Conservation (phyloP, 2,797 vertebrate genomes). For the Sternotherus odoratus region DNA sequence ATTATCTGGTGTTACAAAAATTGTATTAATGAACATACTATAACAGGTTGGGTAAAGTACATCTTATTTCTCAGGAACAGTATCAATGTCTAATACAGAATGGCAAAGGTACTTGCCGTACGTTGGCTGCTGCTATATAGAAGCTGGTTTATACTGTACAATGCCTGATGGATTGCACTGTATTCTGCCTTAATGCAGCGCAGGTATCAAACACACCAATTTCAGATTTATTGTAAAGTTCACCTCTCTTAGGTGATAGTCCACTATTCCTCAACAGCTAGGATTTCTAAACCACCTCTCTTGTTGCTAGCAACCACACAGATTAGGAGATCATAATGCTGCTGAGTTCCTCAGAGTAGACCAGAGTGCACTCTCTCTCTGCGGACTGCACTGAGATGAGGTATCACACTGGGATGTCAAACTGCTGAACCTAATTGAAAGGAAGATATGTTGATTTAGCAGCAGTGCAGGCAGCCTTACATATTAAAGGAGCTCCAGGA, state of each 20-base stretch:
- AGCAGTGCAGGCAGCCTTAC: background rate
- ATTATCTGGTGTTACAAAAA: background rate
- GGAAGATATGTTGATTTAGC: background rate
- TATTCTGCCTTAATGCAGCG: background rate
- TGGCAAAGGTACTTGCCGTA: slow-evolving; percentile 14
- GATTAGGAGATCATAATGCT: accelerated
- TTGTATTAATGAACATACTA: background rate
- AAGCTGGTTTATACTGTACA: background rate
- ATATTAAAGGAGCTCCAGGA: background rate
- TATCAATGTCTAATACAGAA: background rate
- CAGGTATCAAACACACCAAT: background rate
- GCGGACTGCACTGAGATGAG: background rate
- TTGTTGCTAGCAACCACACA: accelerated
- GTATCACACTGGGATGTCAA: background rate
- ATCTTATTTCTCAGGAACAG: slow-evolving; percentile 18
- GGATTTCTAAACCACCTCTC: background rate
- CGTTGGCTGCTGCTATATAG: background rate
- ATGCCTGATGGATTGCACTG: background rate
- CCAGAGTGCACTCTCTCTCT: background rate
- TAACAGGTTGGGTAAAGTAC: background rate
- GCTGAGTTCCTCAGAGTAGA: accelerated
- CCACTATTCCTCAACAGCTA: accelerated
- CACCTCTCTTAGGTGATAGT: background rate
- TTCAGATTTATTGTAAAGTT: background rate
- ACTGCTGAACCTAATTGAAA: background rate